Evolutionary conservation across 2,113 vertebrate genomes (phyloP).

Genomic region (Plecturocebus donacophilus): DNA sequence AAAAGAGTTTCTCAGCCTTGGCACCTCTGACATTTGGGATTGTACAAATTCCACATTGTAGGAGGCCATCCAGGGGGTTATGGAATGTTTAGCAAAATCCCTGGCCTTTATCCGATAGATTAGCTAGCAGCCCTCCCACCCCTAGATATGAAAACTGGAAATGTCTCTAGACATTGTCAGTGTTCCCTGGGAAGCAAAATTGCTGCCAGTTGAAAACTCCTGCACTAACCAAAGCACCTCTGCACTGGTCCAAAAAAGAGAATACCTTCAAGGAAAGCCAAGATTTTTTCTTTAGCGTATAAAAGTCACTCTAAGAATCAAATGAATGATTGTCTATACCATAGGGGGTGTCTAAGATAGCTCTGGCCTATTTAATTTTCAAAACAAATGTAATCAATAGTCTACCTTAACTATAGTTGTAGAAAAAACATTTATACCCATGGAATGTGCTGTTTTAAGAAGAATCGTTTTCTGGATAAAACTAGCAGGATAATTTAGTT

Average conservation of each 20-base stretch:
- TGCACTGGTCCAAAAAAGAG: background rate
- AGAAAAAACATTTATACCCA: background rate
- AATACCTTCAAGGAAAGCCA: background rate
- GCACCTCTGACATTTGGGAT: background rate
- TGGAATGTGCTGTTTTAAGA: background rate
- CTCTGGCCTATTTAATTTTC: background rate
- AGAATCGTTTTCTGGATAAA: conserved; percentile 30
- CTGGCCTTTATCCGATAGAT: background rate
- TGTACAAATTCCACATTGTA: background rate
- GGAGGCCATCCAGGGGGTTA: background rate
- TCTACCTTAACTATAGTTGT: background rate
- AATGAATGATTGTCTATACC: background rate
- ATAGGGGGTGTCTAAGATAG: background rate
- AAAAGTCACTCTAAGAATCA: background rate
- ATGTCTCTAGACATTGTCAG: background rate
- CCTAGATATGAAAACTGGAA: background rate
- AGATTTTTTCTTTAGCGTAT: background rate
- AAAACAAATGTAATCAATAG: background rate
- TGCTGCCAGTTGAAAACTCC: background rate
- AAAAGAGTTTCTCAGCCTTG: background rate
- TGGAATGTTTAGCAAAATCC: background rate
- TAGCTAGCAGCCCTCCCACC: background rate
- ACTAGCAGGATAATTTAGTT: background rate
- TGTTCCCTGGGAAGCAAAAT: background rate
- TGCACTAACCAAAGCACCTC: background rate